These are phyloP conservation scores for Boloria euphrosyne DNA, from an alignment of 2,888 invertebrate genomes.

Conservation along the genomic window DNA sequence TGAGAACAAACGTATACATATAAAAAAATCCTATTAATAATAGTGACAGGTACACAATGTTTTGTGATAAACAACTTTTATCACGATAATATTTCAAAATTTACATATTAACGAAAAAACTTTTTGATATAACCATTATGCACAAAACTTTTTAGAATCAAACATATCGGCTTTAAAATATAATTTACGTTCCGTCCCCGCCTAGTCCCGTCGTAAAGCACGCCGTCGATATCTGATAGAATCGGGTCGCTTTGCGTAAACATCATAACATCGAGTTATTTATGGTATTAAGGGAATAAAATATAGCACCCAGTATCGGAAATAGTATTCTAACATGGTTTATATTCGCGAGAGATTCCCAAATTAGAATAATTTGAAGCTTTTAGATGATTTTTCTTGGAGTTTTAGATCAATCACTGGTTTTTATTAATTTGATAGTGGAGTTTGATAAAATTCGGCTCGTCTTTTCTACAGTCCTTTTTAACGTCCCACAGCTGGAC, in stretches of 20 bases:
- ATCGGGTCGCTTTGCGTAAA: slow-evolving; percentile 40
- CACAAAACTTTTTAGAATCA: slow-evolving; percentile 1
- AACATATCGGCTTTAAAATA: slow-evolving; percentile 1
- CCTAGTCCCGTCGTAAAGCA: slow-evolving; percentile 27
- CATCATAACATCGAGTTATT: slow-evolving; percentile 44
- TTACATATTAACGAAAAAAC: neutral
- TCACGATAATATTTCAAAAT: neutral
- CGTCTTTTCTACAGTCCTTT: no score
- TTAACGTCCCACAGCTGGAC: no score
- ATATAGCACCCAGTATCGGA: slow-evolving; percentile 36
- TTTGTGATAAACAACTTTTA: no score
- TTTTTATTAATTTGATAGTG: no score
- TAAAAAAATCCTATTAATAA: no score
- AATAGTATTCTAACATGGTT: slow-evolving; percentile 35
- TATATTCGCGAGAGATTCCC: slow-evolving; percentile 28
- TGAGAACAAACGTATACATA: no score
- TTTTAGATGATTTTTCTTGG: slow-evolving; percentile 27
- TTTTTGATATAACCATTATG: neutral
- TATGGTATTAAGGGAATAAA: slow-evolving; percentile 41
- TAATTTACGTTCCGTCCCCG: slow-evolving; percentile 18
- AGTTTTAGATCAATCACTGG: no score
- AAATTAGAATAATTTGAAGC: slow-evolving; percentile 28
- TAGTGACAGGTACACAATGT: no score
- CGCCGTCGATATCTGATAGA: slow-evolving; percentile 33
- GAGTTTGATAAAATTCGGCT: no score